These are phyloP conservation scores for Takifugu rubripes DNA, from an alignment of 2,797 vertebrate genomes.

Conservation along the genomic window DNA sequence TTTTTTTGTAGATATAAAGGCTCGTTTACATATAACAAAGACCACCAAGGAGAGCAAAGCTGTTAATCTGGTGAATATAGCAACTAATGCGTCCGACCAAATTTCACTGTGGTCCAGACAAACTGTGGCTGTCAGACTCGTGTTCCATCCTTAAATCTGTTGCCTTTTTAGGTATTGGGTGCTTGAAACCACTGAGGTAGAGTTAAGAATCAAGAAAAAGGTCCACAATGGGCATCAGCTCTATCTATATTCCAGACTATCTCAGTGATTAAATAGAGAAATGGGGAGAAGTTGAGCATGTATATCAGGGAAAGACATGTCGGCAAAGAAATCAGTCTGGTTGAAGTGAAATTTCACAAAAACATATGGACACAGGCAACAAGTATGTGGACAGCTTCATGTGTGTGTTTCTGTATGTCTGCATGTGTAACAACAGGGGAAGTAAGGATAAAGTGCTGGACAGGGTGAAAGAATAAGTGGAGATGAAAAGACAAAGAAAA, in stretches of 20 bases:
- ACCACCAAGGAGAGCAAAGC: slow-evolving; percentile 34
- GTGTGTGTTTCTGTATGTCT: slow-evolving; percentile 1
- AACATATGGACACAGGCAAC: no score
- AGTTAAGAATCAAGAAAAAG: slow-evolving; percentile 22
- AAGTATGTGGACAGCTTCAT: neutral
- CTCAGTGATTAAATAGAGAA: no score
- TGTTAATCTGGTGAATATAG: slow-evolving; percentile 45
- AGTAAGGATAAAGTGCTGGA: slow-evolving; percentile 29
- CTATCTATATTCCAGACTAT: slow-evolving; percentile 10
- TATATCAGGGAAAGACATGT: no score
- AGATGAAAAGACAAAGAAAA: slow-evolving; percentile 19
- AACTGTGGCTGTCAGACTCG: slow-evolving; percentile 38
- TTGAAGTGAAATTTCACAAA: no score
- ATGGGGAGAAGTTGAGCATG: slow-evolving; percentile 5
- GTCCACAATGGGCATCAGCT: slow-evolving; percentile 18
- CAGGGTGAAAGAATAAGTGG: slow-evolving; percentile 21
- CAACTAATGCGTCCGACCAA: slow-evolving; percentile 47
- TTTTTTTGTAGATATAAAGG: slow-evolving; percentile 29
- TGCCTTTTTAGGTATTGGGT: neutral
- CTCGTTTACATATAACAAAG: slow-evolving; percentile 27
- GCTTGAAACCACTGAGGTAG: neutral
- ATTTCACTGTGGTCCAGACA: slow-evolving; percentile 37
- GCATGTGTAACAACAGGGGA: slow-evolving; percentile 64
- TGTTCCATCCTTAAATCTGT: neutral
- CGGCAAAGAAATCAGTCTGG: no score